A percentile compares a stretch with the other conserved stretches of the same genome.
These are phyloP conservation scores for Perizoma flavofasciatum DNA, from an alignment of 2,888 invertebrate genomes.

Conservation along the genomic window DNA sequence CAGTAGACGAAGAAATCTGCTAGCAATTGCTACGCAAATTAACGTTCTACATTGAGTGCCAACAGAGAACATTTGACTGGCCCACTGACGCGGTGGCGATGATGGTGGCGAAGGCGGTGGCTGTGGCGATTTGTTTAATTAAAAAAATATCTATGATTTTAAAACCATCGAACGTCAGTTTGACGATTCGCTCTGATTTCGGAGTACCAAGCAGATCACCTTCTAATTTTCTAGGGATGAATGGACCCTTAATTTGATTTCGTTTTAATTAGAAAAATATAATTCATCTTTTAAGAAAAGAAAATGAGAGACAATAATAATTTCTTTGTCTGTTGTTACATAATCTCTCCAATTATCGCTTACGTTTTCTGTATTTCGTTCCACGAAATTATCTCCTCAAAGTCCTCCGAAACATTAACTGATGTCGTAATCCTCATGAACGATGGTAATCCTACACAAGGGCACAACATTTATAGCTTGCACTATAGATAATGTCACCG, in stretches of 20 bases:
- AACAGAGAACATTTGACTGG: constrained; percentile 10
- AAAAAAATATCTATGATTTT: too few relatives aligned
- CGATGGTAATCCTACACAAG: constrained; percentile 7
- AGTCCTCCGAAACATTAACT: constrained; percentile 1
- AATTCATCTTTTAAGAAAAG: too few relatives aligned
- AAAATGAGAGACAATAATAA: too few relatives aligned
- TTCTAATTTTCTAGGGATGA: too few relatives aligned
- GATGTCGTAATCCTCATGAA: constrained; percentile 8
- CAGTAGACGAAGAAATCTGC: not conserved
- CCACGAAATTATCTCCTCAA: constrained; percentile 7
- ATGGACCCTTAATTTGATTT: too few relatives aligned
- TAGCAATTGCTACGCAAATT: not conserved
- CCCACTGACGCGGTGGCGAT: too few relatives aligned
- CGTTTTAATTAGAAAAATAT: too few relatives aligned
- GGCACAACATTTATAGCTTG: not conserved
- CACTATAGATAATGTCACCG: not conserved
- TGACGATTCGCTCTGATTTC: too few relatives aligned
- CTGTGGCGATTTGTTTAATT: too few relatives aligned
- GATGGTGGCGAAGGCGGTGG: too few relatives aligned
- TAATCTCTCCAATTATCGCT: constrained; percentile 1
- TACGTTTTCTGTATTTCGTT: constrained; percentile 6
- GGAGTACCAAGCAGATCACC: too few relatives aligned
- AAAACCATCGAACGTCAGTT: too few relatives aligned
- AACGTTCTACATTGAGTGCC: constrained; percentile 12
- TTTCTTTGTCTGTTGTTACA: constrained; percentile 1